Evolutionary conservation across 2,113 vertebrate species (phyloP), one percentile per base, ranked within the genome.

Genomic region (Scopus umbretta): DNA sequence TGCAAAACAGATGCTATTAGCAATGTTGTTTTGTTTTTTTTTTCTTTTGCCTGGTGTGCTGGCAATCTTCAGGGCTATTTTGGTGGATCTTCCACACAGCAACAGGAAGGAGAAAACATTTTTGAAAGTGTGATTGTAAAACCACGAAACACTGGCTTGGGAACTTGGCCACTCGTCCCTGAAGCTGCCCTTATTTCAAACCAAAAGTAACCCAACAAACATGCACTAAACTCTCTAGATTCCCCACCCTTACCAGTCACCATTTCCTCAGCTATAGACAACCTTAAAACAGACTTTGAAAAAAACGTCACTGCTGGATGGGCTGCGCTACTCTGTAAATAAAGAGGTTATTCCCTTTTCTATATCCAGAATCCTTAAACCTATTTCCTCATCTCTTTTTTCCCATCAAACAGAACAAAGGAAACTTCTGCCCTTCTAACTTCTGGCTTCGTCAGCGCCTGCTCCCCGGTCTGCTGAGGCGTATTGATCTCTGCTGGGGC

Each of bases 101-200:
- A 95, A 94, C 71, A 95, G 94, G 92, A 96, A 96, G 14, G 23
- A 90, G 79, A 94, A 92, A 94, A 92, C 90, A 88, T 78, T 97
- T 97, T 83, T 96, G 49, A 87, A 96, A 96, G 95, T 96, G 94
- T 94, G 96, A 95, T 82, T 95, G 70, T 94, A 92, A 95, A 97
- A 94, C 95, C 95, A 87, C 86, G 94, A 95, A 97, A 87, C 93
- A 92, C 80, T 78, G 81, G 58, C 65, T 95, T 89, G 88, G 76
- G 92, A 91, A 80, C 70, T 75, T 81, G 83, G 86, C 59, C 68
- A 84, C 63, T 85, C 59, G 27, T 85, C 61, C 75, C 70, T 70
- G 74, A 86, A 86, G 50, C 78, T 92, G 80, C 38, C 56, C 40
- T 85, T 65, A 68, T 79, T 94, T 92, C 73, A 95, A 92, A 90